Percentiles rank a stretch among this genome's conserved stretches.
Conservation (phyloP, 2,797 vertebrate species). For the Pteropus rufus region DNA sequence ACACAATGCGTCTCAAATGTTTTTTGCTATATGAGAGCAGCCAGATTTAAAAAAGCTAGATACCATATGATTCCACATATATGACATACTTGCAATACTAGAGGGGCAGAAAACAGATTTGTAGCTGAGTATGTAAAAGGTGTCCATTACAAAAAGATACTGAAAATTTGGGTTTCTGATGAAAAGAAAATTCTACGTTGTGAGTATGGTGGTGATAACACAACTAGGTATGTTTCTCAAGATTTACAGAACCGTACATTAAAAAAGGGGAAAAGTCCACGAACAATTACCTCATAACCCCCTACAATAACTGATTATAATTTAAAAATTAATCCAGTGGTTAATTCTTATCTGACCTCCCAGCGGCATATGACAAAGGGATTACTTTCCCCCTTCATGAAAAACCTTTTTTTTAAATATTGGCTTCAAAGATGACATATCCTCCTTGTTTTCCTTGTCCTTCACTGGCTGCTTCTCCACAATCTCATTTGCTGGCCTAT, state of each 20-base stretch:
- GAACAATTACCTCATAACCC: background rate
- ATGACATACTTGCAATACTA: background rate
- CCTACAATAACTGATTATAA: background rate
- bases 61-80: background rate
- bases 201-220: background rate
- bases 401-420: background rate
- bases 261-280: background rate
- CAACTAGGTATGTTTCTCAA: background rate
- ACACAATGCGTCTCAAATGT: background rate
- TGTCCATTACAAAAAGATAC: background rate
- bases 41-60: background rate
- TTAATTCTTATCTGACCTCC: background rate
- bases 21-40: background rate
- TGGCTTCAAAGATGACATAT: background rate
- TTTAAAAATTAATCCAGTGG: background rate
- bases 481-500: background rate
- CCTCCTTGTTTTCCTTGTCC: background rate
- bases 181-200: background rate
- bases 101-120: background rate
- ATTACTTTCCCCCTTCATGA: background rate
- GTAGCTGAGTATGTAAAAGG: too few species aligned
- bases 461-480: background rate
- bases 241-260: background rate
- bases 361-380: background rate
- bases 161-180: background rate